These are phyloP conservation scores for Tonatia bakeri DNA, from an alignment of 2,113 vertebrate genomes.

Conservation along the genomic window DNA sequence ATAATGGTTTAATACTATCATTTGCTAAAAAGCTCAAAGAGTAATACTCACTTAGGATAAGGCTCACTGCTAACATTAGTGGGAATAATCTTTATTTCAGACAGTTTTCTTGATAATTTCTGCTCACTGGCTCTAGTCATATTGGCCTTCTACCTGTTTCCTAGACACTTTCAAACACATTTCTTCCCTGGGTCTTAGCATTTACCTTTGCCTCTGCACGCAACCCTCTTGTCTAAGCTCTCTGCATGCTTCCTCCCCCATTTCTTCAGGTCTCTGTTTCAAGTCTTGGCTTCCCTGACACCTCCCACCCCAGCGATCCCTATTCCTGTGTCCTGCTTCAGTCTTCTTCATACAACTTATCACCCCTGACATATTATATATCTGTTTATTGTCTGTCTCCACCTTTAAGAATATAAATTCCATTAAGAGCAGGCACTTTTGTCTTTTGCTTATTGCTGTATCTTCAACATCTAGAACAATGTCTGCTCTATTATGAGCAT, in stretches of 20 bases:
- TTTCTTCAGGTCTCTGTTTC: not conserved
- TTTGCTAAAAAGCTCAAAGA: not conserved
- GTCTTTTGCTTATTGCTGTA: not conserved
- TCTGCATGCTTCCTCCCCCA: not conserved
- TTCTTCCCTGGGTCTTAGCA: not conserved
- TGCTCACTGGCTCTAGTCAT: not conserved
- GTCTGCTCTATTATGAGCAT: not conserved
- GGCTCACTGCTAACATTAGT: not conserved
- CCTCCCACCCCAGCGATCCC: not conserved
- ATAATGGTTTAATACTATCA: not conserved
- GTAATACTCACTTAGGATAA: not conserved
- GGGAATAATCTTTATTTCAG: not conserved
- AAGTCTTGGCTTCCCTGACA: not conserved
- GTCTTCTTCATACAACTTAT: not conserved
- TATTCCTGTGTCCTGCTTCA: not conserved
- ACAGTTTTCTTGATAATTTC: not conserved
- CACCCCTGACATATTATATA: not conserved
- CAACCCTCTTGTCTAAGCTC: not conserved
- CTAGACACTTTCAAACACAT: not conserved
- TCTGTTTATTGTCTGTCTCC: not conserved
- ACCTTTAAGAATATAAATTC: not conserved
- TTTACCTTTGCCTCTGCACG: not conserved
- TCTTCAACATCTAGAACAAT: not conserved
- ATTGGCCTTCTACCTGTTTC: not conserved
- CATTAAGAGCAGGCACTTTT: not conserved